A percentile compares a stretch with the other conserved stretches of the same genome.
Conservation (phyloP, 2,888 invertebrate species). For the Melangyna quadrimaculata region DNA sequence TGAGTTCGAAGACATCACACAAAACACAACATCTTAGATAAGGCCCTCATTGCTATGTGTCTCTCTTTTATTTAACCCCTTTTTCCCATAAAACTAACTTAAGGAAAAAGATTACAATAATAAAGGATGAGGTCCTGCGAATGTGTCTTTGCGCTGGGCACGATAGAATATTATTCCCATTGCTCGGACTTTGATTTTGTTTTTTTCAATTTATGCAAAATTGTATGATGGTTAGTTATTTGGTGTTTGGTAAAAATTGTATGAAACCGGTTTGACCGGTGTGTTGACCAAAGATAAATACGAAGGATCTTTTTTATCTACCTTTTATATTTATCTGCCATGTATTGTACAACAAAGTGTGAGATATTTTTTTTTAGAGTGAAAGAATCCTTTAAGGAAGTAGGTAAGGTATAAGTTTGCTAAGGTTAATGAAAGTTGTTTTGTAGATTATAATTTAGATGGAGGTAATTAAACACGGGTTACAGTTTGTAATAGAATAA, state of each 20-base stretch:
- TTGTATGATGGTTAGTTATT: slow-evolving; percentile 55
- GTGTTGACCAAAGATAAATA: slow-evolving; percentile 67
- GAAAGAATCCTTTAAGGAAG: not conserved
- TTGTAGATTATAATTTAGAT: not conserved
- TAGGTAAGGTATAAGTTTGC: not conserved
- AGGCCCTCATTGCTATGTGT: slow-evolving; percentile 68
- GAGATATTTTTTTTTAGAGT: not conserved
- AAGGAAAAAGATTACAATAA: slow-evolving; percentile 9
- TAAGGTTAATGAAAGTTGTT: not conserved
- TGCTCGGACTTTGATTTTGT: slow-evolving; percentile 65
- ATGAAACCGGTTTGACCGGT: slow-evolving; percentile 75
- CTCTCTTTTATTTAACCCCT: slow-evolving; percentile 58
- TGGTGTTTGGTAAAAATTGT: slow-evolving; percentile 41
- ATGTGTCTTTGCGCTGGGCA: slow-evolving; percentile 68
- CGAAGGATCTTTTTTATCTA: slow-evolving; percentile 2
- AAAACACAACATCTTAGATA: slow-evolving; percentile 62
- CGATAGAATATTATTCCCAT: slow-evolving; percentile 65
- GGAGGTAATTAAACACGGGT: not conserved
- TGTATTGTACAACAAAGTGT: not conserved
- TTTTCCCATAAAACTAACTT: slow-evolving; percentile 53
- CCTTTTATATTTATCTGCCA: not conserved
- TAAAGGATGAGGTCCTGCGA: slow-evolving; percentile 50
- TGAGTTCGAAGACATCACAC: slow-evolving; percentile 33
- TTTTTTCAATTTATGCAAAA: slow-evolving; percentile 61
- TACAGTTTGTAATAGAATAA: not conserved